Conservation (phyloP, 1,140 invertebrate genomes). For the Fopius arisanus region DNA sequence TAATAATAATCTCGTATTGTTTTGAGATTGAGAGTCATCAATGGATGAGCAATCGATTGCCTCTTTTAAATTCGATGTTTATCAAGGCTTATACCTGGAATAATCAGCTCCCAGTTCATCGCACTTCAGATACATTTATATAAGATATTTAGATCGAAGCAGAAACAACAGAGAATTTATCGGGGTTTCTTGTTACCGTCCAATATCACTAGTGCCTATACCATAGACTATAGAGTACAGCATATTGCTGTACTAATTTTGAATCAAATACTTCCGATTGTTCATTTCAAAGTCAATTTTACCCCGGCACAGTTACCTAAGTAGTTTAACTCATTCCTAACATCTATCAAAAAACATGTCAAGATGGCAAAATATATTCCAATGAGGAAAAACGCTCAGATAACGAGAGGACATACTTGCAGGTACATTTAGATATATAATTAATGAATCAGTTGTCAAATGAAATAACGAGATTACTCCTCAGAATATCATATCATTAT, state of each 20-base stretch:
- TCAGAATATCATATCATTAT: not conserved
- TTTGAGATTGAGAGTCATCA: not conserved
- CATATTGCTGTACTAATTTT: not conserved
- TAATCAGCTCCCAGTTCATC: not conserved
- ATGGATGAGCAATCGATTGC: not conserved
- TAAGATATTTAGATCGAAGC: constrained; percentile 3
- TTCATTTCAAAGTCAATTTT: not conserved
- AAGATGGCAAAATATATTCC: not conserved
- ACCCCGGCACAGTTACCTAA: too few relatives aligned
- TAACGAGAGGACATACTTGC: not conserved
- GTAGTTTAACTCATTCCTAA: not conserved
- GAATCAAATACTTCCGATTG: not conserved
- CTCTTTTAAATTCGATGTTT: constrained; percentile 21
- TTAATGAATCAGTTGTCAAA: not conserved
- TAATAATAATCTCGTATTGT: too few relatives aligned
- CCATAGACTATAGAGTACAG: not conserved
- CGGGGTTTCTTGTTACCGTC: constrained; percentile 19
- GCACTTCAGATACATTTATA: constrained; percentile 1
- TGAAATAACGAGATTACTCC: not conserved
- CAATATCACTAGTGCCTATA: not conserved
- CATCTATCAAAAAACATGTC: not conserved
- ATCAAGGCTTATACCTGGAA: not conserved
- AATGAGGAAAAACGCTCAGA: not conserved
- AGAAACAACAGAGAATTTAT: constrained; percentile 1
- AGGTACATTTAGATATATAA: not conserved